Evolutionary conservation across 2,113 vertebrate genomes (phyloP), one percentile per base, ranked within the genome.

Genomic region (Eulemur rufifrons): DNA sequence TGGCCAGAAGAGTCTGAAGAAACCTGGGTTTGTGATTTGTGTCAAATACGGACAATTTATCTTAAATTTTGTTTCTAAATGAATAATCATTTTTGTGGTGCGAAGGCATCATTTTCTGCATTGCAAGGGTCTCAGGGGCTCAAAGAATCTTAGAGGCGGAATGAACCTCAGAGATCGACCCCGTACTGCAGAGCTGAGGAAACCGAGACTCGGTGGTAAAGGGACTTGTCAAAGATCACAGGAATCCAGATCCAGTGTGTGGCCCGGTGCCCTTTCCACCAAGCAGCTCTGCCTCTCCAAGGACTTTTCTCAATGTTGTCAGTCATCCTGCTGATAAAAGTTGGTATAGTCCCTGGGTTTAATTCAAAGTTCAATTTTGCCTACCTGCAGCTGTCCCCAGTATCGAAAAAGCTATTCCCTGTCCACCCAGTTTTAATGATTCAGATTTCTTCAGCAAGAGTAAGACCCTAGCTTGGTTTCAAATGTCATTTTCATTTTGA

Each of bases 401-500:
- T 95, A 68, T 73, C 94, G 64, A 94, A 71, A 95, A 89, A 94
- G 10, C 29, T 88, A 89, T 71, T 96, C 59, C 84, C 83, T 92
- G 59, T 68, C 93, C 93, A 89, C 39, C 25, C 18, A 61, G 34
- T 96, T 96, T 89, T 95, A 98, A 95, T 87, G 82, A 93, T 84
- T 91, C 93, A 91, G n/a, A 91, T 95, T 89, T 96, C 83, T 86
- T 88, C 17, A 93, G 76, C 54, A 96, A 96, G 69, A 45, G 45
- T 83, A 90, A 93, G 64, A 83, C 10, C 37, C n/a, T 59, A 80
- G 84, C n/a, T 92, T 95, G 45, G 45, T 94, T 97, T 98, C 95
- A 97, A 97, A 97, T 96, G 97, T 96, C 97, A 84, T 96, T 98
- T 97, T 95, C 94, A 96, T 76, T 93, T 96, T 95, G 86, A 96